phyloP scores from a whole-genome alignment of 2,888 invertebrate species.

The Chymomyza procnemis region DNA sequence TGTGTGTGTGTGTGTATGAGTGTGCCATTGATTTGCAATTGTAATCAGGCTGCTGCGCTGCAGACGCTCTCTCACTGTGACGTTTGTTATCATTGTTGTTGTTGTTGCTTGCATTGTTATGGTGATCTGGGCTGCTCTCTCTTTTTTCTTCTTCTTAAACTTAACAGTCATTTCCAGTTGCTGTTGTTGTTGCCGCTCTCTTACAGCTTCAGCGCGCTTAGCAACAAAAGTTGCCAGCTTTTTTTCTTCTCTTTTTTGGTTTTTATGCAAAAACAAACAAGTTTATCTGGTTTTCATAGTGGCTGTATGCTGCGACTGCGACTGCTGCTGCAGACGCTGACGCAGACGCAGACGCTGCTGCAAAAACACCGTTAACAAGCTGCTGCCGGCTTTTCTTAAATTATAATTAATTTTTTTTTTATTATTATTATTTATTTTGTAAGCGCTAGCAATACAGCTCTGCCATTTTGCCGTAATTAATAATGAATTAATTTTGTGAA shows the following conservation, averaged over 20 bases:
- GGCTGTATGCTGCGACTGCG: too few relatives aligned
- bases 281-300: constrained; percentile 53
- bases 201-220: constrained; percentile 40
- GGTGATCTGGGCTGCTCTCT: constrained; percentile 51
- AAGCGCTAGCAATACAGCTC: background rate
- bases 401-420: background rate
- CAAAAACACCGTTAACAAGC: background rate
- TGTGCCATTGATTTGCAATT: constrained; percentile 63
- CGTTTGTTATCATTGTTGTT: constrained; percentile 10
- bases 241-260: background rate
- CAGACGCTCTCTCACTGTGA: constrained; percentile 21
- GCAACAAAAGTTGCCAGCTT: constrained; percentile 49
- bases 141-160: constrained; percentile 14
- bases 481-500: background rate
- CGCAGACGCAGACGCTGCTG: background rate
- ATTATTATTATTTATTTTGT: background rate
- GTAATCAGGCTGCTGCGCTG: constrained; percentile 54
- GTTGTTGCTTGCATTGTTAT: constrained; percentile 38
- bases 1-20: constrained; percentile 16
- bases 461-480: too few relatives aligned
- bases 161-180: background rate
- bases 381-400: too few relatives aligned
- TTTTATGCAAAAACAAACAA: constrained; percentile 33
- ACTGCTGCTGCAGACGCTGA: background rate
- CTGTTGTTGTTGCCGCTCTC: constrained; percentile 5